phyloP scores from a whole-genome alignment of 2,797 vertebrate species.

The Melanotaenia pygmaea region DNA sequence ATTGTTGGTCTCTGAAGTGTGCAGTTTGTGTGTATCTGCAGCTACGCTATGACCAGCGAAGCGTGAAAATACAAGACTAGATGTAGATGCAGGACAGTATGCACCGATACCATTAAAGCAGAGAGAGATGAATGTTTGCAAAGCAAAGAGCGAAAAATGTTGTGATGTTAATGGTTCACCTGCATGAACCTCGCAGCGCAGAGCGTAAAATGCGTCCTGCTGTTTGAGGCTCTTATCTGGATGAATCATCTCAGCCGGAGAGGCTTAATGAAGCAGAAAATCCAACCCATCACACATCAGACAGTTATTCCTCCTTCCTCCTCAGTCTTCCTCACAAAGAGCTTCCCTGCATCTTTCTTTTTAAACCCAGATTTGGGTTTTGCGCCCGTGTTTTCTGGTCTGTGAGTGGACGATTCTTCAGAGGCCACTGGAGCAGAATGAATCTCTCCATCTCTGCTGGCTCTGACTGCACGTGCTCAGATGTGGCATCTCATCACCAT shows the following conservation, averaged over 20 bases:
- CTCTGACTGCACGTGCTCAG: conserved; percentile 42
- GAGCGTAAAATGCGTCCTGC: not conserved
- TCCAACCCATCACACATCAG: conserved; percentile 17
- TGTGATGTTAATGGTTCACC: conserved; percentile 19
- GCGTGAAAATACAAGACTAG: conserved; percentile 23
- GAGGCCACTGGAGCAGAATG: conserved; percentile 40
- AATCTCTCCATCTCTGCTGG: conserved; percentile 28
- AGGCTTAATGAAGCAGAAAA: conserved; percentile 37
- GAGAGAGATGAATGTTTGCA: not conserved
- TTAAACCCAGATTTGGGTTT: not conserved
- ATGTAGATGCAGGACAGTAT: conserved; percentile 1
- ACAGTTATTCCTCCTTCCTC: not conserved
- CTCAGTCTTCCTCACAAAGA: not conserved
- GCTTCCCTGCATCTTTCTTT: not conserved
- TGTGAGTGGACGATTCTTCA: conserved; percentile 9
- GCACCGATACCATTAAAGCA: conserved; percentile 1
- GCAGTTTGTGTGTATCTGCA: conserved; percentile 13
- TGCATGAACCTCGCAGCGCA: conserved; percentile 4
- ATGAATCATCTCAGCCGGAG: conserved; percentile 31
- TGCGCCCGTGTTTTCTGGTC: not conserved
- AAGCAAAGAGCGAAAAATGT: not conserved
- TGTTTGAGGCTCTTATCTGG: conserved; percentile 24
- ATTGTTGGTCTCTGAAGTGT: conserved; percentile 22
- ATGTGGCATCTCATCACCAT: conserved; percentile 42
- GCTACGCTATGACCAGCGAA: not conserved